Base-by-base conservation (phyloP, 2,797 vertebrate species). In the Falco columbarius region DNA sequence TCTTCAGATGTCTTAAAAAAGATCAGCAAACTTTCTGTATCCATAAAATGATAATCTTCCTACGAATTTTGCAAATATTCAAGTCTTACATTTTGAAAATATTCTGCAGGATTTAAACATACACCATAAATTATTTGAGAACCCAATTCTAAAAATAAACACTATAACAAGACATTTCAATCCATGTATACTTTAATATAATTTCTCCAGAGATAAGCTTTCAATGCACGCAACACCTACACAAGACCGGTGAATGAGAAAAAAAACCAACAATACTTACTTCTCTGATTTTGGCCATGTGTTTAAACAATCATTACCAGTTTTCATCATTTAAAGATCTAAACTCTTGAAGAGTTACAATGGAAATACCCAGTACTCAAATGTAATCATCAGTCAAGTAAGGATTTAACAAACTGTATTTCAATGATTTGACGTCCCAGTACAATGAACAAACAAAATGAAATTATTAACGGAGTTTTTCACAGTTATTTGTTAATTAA, bases 401-500 rank as follows among this genome's bases (percentile, higher is more conserved):
- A n/a, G 32, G 74, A 92, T 90, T 93, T 95, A 93, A 90, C 97
- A 96, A 96, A 94, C 68, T 95, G 56, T 93, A 92, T 95, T 97
- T 92, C 92, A 89, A 40, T 73, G 65, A 76, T 90, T 79, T 94
- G 77, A 94, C 23, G 61, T 91, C 91, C 63, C 92, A 90, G 72
- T 55, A 94, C 81, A 95, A 90, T 95, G 96, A 94, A 86, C 93
- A 96, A 96, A 95, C 62, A 96, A 96, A 97, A 97, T 95, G 66
- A 93, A 97, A 97, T 97, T 95, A 97, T 95, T 96, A 96, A 97
- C 71, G 77, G 92, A 93, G 90, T 88, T 96, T 97, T 97, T 97
- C 97, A 97, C 94, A 95, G 95, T 96, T 97, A 97, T 93, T 97
- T 92, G 68, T 94, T 97, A 97, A 97, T 97, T 97, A 97, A 95